phyloP scores from a whole-genome alignment of 2,113 vertebrate species.

The Crotalus horridus region DNA sequence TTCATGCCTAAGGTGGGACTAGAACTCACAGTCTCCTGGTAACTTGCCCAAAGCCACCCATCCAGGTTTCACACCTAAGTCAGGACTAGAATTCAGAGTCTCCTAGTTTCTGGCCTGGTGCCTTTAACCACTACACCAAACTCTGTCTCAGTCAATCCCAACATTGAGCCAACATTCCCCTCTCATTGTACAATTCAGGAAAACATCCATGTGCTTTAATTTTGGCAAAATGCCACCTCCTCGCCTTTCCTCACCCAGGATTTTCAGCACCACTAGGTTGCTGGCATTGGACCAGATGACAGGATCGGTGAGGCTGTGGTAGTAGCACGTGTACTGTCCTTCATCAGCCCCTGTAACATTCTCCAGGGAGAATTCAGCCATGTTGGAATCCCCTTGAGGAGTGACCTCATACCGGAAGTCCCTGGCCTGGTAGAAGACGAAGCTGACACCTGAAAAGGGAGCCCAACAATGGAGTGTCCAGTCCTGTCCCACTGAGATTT shows the following conservation, averaged over 20 bases:
- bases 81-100: background rate
- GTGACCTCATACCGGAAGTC: constrained; percentile 9
- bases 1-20: too few relatives aligned
- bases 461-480: constrained; percentile 17
- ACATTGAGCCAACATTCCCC: background rate
- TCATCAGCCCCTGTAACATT: background rate
- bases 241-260: constrained; percentile 7
- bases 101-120: background rate
- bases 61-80: background rate
- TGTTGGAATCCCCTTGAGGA: background rate
- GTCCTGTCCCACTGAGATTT: background rate
- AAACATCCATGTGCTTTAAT: background rate
- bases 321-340: background rate
- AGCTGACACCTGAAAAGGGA: background rate
- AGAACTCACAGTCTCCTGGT: background rate
- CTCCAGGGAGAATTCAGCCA: constrained; percentile 7
- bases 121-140: background rate
- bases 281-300: constrained; percentile 31
- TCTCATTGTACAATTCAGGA: background rate
- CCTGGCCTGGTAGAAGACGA: constrained; percentile 25
- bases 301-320: constrained; percentile 13
- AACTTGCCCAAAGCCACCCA: background rate
- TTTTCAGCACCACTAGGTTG: background rate
- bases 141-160: background rate
- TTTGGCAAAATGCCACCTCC: background rate